Evolutionary conservation across 1,140 invertebrate genomes (phyloP), one percentile per base, ranked within the genome.

Genomic region (Zelostemma sp.): DNA sequence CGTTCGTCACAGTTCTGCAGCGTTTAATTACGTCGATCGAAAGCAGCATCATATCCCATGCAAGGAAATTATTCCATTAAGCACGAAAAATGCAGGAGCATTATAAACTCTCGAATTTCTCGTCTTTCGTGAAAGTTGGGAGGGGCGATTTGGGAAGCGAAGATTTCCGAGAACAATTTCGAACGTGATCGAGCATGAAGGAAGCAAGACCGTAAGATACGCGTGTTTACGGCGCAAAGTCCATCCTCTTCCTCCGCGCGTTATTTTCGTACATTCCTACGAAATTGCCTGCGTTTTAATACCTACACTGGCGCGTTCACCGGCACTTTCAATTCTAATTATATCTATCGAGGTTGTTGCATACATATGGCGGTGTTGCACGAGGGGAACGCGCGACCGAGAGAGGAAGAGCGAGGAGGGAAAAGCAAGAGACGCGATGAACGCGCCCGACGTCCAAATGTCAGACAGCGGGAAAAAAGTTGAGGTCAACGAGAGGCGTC

Each of bases 311-410:
- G 58, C 70, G 64, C 61, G 47, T 74, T 73, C 59, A 66, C 68
- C 62, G 74, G 57, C 72, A 77, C 73, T 78, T 78, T 79, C 61
- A 58, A 66, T 66, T 78, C 76, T 79, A 78, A 79, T 77, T 74
- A 75, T 79, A 79, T 72, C 65, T 62, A 61, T 61, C 63, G 53
- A 64, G 56, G 56, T 66, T 69, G 63, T 70, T 64, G 64, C 60
- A 68, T 68, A 54, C 57, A 72, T 62, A 59, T 62, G 54, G 69
- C 63, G 59, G 54, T 63, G 50, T 63, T 63, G 45, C 48, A 55
- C 61, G 61, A 50, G 54, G 11, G 63, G 49, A 66, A 59, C 61
- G 19, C 12, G 35, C 19, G 19, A 18, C 19, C 51, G 19, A 38
- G 33, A 47, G 15, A 49, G 19, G 35, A 46, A 54, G 15, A 49